Base-by-base conservation (phyloP, 1,140 invertebrate genomes). In the Halesus radiatus region DNA sequence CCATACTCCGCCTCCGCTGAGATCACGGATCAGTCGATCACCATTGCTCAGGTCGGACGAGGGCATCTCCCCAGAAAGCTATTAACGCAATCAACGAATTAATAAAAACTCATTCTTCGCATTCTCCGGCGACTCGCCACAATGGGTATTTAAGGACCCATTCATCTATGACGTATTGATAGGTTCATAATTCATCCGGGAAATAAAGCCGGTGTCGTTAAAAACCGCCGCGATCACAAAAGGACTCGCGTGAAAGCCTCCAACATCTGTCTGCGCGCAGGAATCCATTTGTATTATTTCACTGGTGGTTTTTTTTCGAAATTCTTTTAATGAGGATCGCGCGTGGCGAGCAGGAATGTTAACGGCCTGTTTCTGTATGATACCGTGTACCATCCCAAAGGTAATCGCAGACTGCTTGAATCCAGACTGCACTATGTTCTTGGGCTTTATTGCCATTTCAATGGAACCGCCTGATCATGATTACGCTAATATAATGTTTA, bases 121-220 rank as follows among this genome's bases (percentile, higher is more conserved):
- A 83, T 76, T 70, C 54, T 23, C 64, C 70, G 70, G 37, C 74
- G 45, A 78, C 23, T 53, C 68, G 78, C 76, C 77, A 82, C 81
- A 83, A 83, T 83, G 76, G 81, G 75, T 83, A 80, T 83, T 83
- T 83, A 83, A 83, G 79, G 76, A 75, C 23, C 79, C 81, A 80
- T 83, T 83, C 78, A 83, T 83, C 75, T 75, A 60, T 15, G 56
- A 56, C 80, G 62, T 26, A 75, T 79, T 53, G 81, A 79, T 76
- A 53, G 62, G 62, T 60, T 70, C 64, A 77, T 81, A 81, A 72
- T 54, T 81, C 80, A 75, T 78, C 54, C 23, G n/a, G 53, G 52
- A 80, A 80, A 79, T 77, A 82, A 82, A 60, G 76, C 32, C 78
- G 81, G 68, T 74, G 81, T 80, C 78, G 76, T 83, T 83, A 80